These are phyloP conservation scores for Tholera decimalis DNA, from an alignment of 2,888 invertebrate species.

Conservation along the genomic window DNA sequence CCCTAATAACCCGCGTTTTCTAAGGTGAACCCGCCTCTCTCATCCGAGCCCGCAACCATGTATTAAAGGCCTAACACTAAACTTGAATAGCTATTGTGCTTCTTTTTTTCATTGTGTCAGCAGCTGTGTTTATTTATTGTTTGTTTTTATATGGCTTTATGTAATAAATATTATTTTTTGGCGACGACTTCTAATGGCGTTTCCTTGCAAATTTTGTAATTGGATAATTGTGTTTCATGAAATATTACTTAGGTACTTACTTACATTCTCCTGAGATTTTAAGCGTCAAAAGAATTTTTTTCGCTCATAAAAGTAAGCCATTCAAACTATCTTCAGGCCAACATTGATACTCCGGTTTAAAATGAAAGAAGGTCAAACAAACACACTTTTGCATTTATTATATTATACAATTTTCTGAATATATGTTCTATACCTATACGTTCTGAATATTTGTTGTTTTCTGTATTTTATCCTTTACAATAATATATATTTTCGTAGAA, in stretches of 20 bases:
- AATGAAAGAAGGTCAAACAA: no score
- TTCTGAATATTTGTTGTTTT: no score
- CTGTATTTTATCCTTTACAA: background rate
- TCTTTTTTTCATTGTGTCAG: constrained; percentile 51
- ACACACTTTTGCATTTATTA: no score
- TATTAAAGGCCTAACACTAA: constrained; percentile 31
- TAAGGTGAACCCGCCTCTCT: constrained; percentile 4
- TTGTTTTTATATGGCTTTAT: constrained; percentile 51
- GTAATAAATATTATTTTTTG: constrained; percentile 58
- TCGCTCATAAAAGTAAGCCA: no score
- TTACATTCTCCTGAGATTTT: no score
- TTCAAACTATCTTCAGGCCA: no score
- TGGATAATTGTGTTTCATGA: constrained; percentile 20
- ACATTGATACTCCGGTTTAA: no score
- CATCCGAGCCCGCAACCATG: constrained; percentile 4
- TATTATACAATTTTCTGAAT: no score
- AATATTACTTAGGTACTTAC: constrained; percentile 12
- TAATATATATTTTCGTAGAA: no score
- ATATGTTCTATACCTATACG: no score
- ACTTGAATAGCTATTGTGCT: constrained; percentile 43
- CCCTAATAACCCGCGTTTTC: background rate
- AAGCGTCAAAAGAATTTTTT: no score
- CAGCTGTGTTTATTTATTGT: constrained; percentile 60
- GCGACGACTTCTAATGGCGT: constrained; percentile 31
- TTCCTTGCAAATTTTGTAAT: constrained; percentile 35